Percentiles rank a stretch among this genome's conserved stretches.
These are phyloP conservation scores for Heliconius ethilla DNA, from an alignment of 2,888 invertebrate species.

Conservation along the genomic window DNA sequence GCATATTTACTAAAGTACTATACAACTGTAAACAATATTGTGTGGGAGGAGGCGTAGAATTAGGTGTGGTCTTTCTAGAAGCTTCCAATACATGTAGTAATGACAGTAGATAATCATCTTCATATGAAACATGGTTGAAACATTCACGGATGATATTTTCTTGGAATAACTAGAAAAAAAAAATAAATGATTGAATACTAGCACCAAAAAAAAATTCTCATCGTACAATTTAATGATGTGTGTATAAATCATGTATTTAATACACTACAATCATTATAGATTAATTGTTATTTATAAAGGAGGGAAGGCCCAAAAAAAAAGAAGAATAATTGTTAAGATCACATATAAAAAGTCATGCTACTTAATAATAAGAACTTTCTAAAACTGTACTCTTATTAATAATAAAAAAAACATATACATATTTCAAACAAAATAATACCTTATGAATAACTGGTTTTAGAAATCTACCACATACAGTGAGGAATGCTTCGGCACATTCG, in stretches of 20 bases:
- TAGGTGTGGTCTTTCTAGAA: conserved; percentile 54
- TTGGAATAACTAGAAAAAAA: conserved; percentile 59
- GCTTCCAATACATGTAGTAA: conserved; percentile 61
- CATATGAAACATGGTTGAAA: conserved; percentile 50
- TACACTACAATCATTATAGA: no score
- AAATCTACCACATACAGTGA: conserved; percentile 68
- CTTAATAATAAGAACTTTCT: no score
- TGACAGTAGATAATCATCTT: conserved; percentile 44
- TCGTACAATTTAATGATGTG: no score
- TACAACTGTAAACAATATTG: conserved; percentile 72
- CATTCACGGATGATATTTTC: conserved; percentile 67
- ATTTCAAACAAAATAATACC: conserved; percentile 31
- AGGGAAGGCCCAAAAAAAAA: no score
- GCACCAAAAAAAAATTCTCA: no score
- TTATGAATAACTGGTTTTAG: conserved; percentile 66
- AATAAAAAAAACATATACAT: no score
- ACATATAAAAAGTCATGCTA: no score
- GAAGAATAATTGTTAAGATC: no score
- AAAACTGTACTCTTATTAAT: no score
- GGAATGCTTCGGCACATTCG: conserved; percentile 65
- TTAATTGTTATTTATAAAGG: no score
- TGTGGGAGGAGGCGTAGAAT: conserved; percentile 61
- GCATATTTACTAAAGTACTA: conserved; percentile 52
- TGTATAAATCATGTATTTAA: no score
- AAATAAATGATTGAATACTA: background rate